Percentiles rank a stretch among this genome's conserved stretches.
Conservation (phyloP, 2,113 vertebrate genomes). For the Catharus bicknelli region DNA sequence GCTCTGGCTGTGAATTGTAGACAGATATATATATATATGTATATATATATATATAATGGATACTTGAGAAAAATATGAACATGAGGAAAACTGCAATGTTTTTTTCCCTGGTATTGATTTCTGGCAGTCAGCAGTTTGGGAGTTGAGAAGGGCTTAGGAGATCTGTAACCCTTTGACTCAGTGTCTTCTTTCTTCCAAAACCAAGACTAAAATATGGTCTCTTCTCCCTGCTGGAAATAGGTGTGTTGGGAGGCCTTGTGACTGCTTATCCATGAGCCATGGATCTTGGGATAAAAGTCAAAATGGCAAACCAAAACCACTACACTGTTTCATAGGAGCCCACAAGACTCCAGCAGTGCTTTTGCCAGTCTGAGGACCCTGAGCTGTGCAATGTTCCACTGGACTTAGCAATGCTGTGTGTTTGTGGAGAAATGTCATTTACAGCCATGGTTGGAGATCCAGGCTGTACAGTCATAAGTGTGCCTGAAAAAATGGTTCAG, state of each 20-base stretch:
- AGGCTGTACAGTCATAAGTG: not conserved
- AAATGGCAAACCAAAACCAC: no score
- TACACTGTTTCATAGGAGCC: not conserved
- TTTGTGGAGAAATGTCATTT: not conserved
- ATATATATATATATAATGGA: not conserved
- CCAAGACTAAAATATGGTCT: not conserved
- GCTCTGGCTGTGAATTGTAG: not conserved
- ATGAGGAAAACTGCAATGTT: not conserved
- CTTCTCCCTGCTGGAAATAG: not conserved
- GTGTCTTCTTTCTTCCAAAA: not conserved
- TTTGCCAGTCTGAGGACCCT: not conserved
- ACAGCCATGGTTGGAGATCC: not conserved
- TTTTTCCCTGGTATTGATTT: not conserved
- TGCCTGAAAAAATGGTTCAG: not conserved
- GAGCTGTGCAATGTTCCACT: not conserved
- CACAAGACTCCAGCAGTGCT: not conserved
- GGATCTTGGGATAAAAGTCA: not conserved
- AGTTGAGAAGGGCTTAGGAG: not conserved
- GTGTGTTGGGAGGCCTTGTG: not conserved
- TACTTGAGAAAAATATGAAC: not conserved
- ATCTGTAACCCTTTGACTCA: not conserved
- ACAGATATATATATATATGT: not conserved
- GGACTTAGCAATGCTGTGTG: not conserved
- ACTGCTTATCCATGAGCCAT: not conserved
- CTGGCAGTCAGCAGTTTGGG: not conserved